Conservation (phyloP, 2,797 vertebrate species). For the Halcyon chelicuti region DNA sequence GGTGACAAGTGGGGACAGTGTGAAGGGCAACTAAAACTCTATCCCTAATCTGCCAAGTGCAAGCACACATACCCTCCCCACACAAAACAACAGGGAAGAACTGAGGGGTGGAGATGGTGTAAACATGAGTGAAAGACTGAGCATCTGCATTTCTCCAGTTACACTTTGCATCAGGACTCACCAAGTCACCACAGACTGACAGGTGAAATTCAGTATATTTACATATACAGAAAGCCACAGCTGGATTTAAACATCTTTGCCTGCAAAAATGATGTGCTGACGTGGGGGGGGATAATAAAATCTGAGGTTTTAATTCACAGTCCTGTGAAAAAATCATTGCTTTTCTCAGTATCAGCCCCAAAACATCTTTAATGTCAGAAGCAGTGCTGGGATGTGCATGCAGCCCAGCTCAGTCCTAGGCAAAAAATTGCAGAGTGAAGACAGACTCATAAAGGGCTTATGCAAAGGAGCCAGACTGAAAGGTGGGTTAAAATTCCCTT, state of each 20-base stretch:
- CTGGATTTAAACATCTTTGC: not conserved
- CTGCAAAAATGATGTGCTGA: not conserved
- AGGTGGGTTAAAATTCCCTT: not conserved
- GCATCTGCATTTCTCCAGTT: not conserved
- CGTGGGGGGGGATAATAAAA: not conserved
- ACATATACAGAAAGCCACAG: not conserved
- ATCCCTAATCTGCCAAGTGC: not conserved
- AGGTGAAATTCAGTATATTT: not conserved
- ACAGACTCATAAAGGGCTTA: not conserved
- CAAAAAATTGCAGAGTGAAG: not conserved
- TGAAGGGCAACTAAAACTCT: not conserved
- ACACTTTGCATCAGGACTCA: not conserved
- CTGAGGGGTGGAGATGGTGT: rapidly evolving
- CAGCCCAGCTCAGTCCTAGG: not conserved
- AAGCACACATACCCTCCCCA: rapidly evolving
- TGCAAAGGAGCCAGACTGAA: not conserved
- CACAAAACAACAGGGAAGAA: not conserved
- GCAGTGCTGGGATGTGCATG: not conserved
- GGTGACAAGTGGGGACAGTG: not conserved
- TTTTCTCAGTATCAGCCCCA: not conserved
- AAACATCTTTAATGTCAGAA: not conserved
- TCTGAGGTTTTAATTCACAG: not conserved
- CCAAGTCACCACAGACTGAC: not conserved
- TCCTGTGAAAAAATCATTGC: not conserved
- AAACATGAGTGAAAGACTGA: not conserved